Conservation (phyloP, 1,140 invertebrate species). For the Meloidogyne floridensis region DNA sequence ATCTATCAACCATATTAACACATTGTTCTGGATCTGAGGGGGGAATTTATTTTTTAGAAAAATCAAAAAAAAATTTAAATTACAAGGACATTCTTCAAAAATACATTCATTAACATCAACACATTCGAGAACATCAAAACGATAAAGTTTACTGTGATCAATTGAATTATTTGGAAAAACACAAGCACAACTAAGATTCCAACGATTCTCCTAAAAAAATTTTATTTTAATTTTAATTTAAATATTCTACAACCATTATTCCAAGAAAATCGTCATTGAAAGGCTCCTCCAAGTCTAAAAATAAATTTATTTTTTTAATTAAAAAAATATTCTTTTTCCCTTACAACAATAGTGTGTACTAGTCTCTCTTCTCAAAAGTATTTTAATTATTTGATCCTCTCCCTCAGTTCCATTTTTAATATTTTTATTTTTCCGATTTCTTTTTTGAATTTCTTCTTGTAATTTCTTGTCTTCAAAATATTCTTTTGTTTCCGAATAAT, state of each 20-base stretch:
- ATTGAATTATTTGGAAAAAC: neutral
- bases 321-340: neutral
- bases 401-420: neutral
- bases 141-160: conserved; percentile 5
- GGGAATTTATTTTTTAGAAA: neutral
- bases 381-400: neutral
- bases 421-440: neutral
- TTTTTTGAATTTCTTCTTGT: neutral
- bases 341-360: conserved; percentile 28
- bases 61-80: neutral
- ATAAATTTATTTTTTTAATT: conserved; percentile 6
- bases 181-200: conserved; percentile 30
- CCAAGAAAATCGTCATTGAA: conserved; percentile 25
- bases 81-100: conserved; percentile 12
- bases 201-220: conserved; percentile 20
- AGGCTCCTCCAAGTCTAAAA: conserved; percentile 20
- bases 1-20: conserved; percentile 16
- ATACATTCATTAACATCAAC: conserved; percentile 21
- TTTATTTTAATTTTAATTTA: neutral
- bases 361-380: neutral
- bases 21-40: conserved; percentile 11
- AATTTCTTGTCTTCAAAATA: neutral
- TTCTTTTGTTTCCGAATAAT: neutral
- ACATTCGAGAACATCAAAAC: conserved; percentile 24
- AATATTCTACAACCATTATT: neutral